These are phyloP conservation scores for Drosophila austrosaltans DNA, from an alignment of 2,888 invertebrate species.

Conservation along the genomic window DNA sequence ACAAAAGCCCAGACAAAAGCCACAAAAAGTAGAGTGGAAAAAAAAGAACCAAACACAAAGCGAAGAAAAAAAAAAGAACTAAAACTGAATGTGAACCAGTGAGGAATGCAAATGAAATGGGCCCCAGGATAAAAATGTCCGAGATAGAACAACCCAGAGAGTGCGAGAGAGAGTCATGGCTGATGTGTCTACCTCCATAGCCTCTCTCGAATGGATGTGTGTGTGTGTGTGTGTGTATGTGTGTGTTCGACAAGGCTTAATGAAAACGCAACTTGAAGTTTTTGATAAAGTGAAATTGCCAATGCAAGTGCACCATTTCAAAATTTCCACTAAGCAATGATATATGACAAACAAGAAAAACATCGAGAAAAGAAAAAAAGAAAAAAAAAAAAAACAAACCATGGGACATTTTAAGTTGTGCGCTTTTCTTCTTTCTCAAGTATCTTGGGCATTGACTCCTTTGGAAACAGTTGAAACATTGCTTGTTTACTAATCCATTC, in stretches of 20 bases:
- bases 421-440: not conserved
- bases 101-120: constrained; percentile 49
- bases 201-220: not conserved
- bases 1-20: constrained; percentile 12
- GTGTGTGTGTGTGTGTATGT: constrained; percentile 7
- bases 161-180: constrained; percentile 18
- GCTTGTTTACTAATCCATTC: constrained; percentile 23
- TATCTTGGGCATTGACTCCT: too few species aligned
- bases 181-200: constrained; percentile 16
- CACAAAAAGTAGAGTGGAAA: not conserved
- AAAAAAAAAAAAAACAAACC: not conserved
- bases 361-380: not conserved
- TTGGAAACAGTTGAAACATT: not conserved
- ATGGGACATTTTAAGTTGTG: constrained; percentile 11
- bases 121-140: constrained; percentile 26
- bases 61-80: not conserved
- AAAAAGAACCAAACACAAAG: not conserved
- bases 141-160: constrained; percentile 6
- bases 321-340: not conserved
- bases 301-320: constrained; percentile 9
- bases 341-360: not conserved
- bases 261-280: constrained; percentile 58
- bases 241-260: constrained; percentile 40
- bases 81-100: constrained; percentile 28
- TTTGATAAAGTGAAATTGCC: constrained; percentile 50